A percentile compares a stretch with the other conserved stretches of the same genome.
Evolutionary conservation across 1,140 invertebrate genomes (phyloP).

Genomic region (roundworm (Caenorhabditis elegans)): WBcel235 BX284606.5:409001-409500

Average conservation of each 20-base stretch:
- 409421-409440: conserved; percentile 35
- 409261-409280: conserved; percentile 37
- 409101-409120: no score
- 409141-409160: conserved; percentile 40
- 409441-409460: conserved; percentile 36
- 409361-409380: conserved; percentile 27
- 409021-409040: no score
- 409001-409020: no score
- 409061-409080: no score
- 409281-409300: conserved; percentile 40
- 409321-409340: conserved; percentile 39
- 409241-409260: conserved; percentile 39
- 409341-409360: conserved; percentile 29
- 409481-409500: conserved; percentile 31
- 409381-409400: conserved; percentile 17
- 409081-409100: no score
- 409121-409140: background rate
- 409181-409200: conserved; percentile 43
- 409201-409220: conserved; percentile 41
- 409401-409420: conserved; percentile 14
- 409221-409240: conserved; percentile 30
- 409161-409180: conserved; percentile 43
- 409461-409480: conserved; percentile 36
- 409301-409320: conserved; percentile 40
- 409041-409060: no score